Conservation (phyloP, 30 jellyfish, hydroid and myxozoan species). For the Turritopsis dohrnii region DNA sequence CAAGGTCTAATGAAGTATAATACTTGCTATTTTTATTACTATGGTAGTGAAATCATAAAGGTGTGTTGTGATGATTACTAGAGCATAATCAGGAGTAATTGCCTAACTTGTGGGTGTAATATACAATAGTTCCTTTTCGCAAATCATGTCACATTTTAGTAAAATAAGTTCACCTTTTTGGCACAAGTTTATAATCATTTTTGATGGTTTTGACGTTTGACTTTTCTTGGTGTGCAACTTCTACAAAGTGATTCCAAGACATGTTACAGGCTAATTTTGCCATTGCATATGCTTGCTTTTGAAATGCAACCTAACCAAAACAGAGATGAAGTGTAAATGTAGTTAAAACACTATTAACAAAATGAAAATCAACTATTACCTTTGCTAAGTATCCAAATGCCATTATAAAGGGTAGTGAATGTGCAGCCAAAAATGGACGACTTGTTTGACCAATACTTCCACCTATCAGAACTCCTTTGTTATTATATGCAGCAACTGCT, state of each 20-base stretch:
- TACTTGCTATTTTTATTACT: too few species aligned
- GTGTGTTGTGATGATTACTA: too few species aligned
- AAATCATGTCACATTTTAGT: too few species aligned
- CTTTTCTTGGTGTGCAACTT: constrained; percentile 14
- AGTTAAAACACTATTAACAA: not conserved
- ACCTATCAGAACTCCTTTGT: constrained; percentile 56
- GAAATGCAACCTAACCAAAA: constrained; percentile 46
- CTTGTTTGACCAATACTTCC: constrained; percentile 62
- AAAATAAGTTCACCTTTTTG: constrained; percentile 17
- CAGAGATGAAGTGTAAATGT: not conserved
- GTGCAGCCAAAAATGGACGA: constrained; percentile 58
- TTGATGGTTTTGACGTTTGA: constrained; percentile 28
- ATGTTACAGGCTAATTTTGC: constrained; percentile 38
- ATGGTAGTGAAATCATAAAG: too few species aligned
- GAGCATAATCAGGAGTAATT: too few species aligned
- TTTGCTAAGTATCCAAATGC: constrained; percentile 72
- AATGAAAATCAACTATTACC: constrained; percentile 32
- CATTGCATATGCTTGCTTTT: constrained; percentile 43
- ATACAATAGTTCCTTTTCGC: too few species aligned
- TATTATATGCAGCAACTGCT: constrained; percentile 86
- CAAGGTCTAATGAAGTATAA: too few species aligned
- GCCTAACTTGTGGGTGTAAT: too few species aligned
- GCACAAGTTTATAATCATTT: constrained; percentile 36
- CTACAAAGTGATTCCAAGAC: constrained; percentile 57
- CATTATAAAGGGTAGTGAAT: constrained; percentile 49